Evolutionary conservation across 2,113 vertebrate species (phyloP).

Genomic region (Syngnathus floridae): DNA sequence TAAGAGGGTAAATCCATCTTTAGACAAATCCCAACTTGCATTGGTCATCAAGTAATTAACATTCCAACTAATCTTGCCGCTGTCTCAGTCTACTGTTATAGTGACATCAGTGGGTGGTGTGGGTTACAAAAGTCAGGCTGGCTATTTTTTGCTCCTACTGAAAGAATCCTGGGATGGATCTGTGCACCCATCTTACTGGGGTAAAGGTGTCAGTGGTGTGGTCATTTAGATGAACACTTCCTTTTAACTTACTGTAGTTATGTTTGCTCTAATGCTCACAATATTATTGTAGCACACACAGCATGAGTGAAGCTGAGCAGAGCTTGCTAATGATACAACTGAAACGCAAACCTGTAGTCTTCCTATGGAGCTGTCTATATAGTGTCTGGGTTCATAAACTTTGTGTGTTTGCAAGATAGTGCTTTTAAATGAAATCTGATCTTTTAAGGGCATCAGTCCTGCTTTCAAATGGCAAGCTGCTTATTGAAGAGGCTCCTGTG

Average conservation of each 20-base stretch:
- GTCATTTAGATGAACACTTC: neutral
- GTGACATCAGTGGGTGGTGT: neutral
- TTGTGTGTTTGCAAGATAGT: slow-evolving; percentile 55
- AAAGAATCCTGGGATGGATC: slow-evolving; percentile 5
- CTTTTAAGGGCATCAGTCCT: slow-evolving; percentile 45
- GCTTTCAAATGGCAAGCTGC: slow-evolving; percentile 60
- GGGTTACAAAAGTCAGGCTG: slow-evolving; percentile 9
- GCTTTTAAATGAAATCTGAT: slow-evolving; percentile 63
- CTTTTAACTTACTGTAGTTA: neutral
- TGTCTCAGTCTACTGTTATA: neutral
- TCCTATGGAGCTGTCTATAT: slow-evolving; percentile 29
- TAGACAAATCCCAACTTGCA: neutral
- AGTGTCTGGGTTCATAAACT: neutral
- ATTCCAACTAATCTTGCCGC: slow-evolving; percentile 1
- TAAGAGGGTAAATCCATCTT: neutral
- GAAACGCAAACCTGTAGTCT: slow-evolving; percentile 33
- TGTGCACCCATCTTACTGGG: slow-evolving; percentile 31
- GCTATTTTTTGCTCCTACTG: slow-evolving; percentile 17
- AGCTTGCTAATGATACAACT: slow-evolving; percentile 32
- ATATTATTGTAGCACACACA: neutral
- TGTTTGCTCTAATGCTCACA: neutral
- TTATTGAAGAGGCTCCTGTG: slow-evolving; percentile 52
- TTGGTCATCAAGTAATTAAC: slow-evolving; percentile 24
- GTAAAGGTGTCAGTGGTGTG: slow-evolving; percentile 25
- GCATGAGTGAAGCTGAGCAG: slow-evolving; percentile 12